phyloP scores from a whole-genome alignment of 2,888 invertebrate genomes.

The Nineta flava region DNA sequence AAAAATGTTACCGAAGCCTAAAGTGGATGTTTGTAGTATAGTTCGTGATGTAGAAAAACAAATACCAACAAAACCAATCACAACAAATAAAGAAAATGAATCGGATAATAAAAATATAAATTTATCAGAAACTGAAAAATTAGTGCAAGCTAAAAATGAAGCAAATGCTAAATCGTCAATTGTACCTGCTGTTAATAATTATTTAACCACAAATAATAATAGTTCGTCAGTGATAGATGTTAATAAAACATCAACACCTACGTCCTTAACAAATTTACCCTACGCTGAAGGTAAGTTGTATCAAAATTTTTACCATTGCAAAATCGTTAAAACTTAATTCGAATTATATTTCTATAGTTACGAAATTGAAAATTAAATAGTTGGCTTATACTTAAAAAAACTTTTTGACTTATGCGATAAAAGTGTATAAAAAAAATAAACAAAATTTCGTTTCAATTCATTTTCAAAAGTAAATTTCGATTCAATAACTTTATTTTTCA shows the following conservation, averaged over 20 bases:
- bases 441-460: no score
- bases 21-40: conserved; percentile 24
- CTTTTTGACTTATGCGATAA: no score
- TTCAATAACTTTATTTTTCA: no score
- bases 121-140: conserved; percentile 21
- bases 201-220: conserved; percentile 8
- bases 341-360: no score
- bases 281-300: conserved; percentile 24
- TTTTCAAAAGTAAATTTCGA: no score
- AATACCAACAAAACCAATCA: conserved; percentile 14
- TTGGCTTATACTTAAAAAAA: no score
- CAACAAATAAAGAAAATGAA: conserved; percentile 10
- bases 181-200: neutral
- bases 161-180: conserved; percentile 20
- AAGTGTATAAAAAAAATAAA: no score
- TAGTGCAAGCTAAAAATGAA: conserved; percentile 26
- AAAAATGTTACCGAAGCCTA: conserved; percentile 14
- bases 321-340: no score
- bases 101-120: conserved; percentile 24
- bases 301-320: no score
- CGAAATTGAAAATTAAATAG: no score
- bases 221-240: conserved; percentile 12
- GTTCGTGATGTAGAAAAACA: conserved; percentile 23
- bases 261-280: conserved; percentile 18
- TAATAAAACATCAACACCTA: conserved; percentile 9